Base-by-base conservation (phyloP, 2,888 invertebrate genomes). In the Itoplectis maculator region DNA sequence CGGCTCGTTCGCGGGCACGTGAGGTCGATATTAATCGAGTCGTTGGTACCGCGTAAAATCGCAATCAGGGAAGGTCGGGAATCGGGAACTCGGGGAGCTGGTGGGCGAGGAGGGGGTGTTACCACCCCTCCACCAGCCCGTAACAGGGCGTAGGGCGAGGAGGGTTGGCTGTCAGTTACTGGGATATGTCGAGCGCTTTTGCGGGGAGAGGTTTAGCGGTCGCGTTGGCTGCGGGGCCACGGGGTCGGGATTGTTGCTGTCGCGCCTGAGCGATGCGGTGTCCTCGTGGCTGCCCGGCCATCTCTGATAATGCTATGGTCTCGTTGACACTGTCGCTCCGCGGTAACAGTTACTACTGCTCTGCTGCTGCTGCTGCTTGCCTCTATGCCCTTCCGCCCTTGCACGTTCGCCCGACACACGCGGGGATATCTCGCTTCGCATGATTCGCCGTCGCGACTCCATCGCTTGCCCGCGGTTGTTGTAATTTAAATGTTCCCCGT, bases 1-100 rank as follows among this genome's bases (percentile, higher is more conserved):
- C 84, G 82, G 73, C 78, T 82, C 77, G 84, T 82, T 70, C 81
- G 83, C 77, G 78, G 77, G 69, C 79, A 89, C 88, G 88, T 86
- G 88, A 86, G 84, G 51, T 63, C 84, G 85, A 85, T 88, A 87
- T 85, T 85, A 85, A 86, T 85, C 86, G 85, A 87, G 86, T 85
- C 85, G 79, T 84, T 83, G 84, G 79, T 85, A 86, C 79, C 84
- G 83, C 85, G 86, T 87, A 87, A 88, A 88, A 86, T 87, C 81
- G 76, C 86, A 86, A 88, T 86, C 86, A 86, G 84, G 83, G 80
- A 84, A 86, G 82, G 79, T 82, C 70, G 82, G 74, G 42, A 82
- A 82, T 82, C 82, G 70, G 65, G 37, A 61, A 68, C 45, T 49
- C 45, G 59, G 45, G 42, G 20, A 47, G 49, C 74, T 47, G 76